phyloP scores from a whole-genome alignment of 2,888 invertebrate genomes.

The Netelia melanura region DNA sequence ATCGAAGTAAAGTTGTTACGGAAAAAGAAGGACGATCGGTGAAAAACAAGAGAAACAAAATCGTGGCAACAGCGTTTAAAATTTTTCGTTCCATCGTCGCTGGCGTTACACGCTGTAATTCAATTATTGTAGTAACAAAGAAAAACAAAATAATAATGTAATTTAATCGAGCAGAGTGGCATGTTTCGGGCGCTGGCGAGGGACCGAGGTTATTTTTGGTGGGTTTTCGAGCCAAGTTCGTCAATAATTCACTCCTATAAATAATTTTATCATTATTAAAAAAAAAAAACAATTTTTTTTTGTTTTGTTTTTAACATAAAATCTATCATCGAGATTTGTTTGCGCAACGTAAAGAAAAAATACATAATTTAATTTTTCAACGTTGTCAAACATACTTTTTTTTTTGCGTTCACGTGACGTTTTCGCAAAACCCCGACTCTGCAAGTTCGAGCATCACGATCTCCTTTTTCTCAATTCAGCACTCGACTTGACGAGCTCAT shows the following conservation, averaged over 20 bases:
- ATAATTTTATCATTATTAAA: not conserved
- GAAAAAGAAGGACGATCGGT: conserved; percentile 30
- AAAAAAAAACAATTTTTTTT: not conserved
- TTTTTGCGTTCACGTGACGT: too few species aligned
- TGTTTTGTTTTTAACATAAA: too few species aligned
- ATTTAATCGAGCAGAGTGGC: conserved; percentile 36
- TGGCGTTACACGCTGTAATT: conserved; percentile 37
- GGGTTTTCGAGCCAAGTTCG: not conserved
- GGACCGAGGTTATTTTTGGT: conserved; percentile 33
- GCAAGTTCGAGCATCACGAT: too few species aligned
- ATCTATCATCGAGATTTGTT: too few species aligned
- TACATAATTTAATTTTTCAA: too few species aligned
- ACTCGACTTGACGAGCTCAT: conserved; percentile 63
- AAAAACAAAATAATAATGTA: conserved; percentile 41
- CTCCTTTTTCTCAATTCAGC: conserved; percentile 3
- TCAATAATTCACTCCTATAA: not conserved
- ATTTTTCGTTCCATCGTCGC: conserved; percentile 42
- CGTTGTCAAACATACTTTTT: too few species aligned
- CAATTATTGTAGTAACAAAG: conserved; percentile 46
- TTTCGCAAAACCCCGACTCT: too few species aligned
- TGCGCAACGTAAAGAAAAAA: too few species aligned
- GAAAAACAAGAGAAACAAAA: conserved; percentile 23
- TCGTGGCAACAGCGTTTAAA: conserved; percentile 34
- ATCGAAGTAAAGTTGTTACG: conserved; percentile 61
- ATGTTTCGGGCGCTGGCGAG: conserved; percentile 9